Base-by-base conservation (phyloP, 2,797 vertebrate genomes). In the Pyrocephalus nanus region DNA sequence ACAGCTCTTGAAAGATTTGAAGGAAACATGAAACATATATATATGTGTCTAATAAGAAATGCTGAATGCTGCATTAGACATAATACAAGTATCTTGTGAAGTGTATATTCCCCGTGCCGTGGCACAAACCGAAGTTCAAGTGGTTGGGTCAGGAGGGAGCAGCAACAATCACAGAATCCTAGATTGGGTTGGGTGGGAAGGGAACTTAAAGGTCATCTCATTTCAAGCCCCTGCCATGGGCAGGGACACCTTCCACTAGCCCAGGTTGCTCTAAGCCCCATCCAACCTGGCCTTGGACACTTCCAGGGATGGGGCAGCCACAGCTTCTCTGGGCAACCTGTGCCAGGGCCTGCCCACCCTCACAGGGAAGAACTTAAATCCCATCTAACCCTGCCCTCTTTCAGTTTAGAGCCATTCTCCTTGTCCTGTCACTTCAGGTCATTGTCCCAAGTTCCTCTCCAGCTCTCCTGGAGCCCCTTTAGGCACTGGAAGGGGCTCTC, bases 261-360 rank as follows among this genome's bases (percentile, higher is more conserved):
- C 8, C 70, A 57, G 25, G 2, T 9, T 57, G 40, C n/a, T 57
- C 43, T 48, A 73, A 73, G 54, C 36, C 17, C 1, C 3, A 0
- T 45, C 43, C 48, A 69, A 0, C 6, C 19, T 38, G 36, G 36
- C 27, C n/a, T 57, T 70, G 50, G 34, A 6, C 27, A 70, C 16
- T 76, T 0, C 16, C 64, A 89, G 19, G 36, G 57, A 45, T 51
- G 29, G 8, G 20, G 14, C 50, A 57, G 43, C 57, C 65, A 18
- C 50, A 51, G 65, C 20, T 70, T 0, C 57, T 64, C 16, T 54
- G 54, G 40, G n/a, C 11, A 47, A 1, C 45, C 27, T 73, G 38
- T 73, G 45, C 53, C 9, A 14, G 45, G 19, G 29, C 20, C 18
- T 74, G 0, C 0, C 0, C 43, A 62, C 22, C 20, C 16, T 76